Base-by-base conservation (phyloP, 2,888 invertebrate species). In the Slavum lentiscoides region DNA sequence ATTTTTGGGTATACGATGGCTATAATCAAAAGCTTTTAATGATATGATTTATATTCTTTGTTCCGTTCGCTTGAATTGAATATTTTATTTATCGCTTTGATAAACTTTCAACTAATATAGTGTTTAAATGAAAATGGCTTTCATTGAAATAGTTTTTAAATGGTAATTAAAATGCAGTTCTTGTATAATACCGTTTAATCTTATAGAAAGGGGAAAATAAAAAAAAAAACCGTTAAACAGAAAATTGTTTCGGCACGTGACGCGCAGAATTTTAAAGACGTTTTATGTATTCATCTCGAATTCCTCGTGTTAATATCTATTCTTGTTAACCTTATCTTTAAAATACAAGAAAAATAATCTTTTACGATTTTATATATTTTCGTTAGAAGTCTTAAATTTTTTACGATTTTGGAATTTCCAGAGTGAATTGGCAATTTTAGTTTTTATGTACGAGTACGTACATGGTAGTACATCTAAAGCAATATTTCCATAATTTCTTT, bases 141-240 rank as follows among this genome's bases (percentile, higher is more conserved):
- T 61, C n/a, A n/a, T 62, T 70, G 64, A 64, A 53, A 70, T 55
- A 70, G 62, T 53, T 53, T 39, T 80, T 80, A 72, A 80, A 80
- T 55, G 70, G 23, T 70, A 70, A 80, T 80, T 80, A 80, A 80
- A 80, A 80, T 80, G 77, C 77, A 80, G 53, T 72, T 62, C 77
- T 80, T 70, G 77, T 80, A 64, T 66, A 64, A 23, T 55, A 70
- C n/a, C 49, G 61, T 77, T 76, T 69, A 69, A 69, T 77, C 76
- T 77, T 61, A 49, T 6, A 49, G 3, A 4, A 30, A 37, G 21
- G 1, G 59, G 21, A 77, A 77, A 77, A n/a, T n/a, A 74, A 77
- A 77, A 77, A 77, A 30, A 30, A 64, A 77, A 77, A 53, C 49
- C 61, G 61, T 77, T 77, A 69, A 77, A 77, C 61, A 69, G 77